Evolutionary conservation across 2,888 invertebrate species (phyloP).

Genomic region (Phengaris alcon): DNA sequence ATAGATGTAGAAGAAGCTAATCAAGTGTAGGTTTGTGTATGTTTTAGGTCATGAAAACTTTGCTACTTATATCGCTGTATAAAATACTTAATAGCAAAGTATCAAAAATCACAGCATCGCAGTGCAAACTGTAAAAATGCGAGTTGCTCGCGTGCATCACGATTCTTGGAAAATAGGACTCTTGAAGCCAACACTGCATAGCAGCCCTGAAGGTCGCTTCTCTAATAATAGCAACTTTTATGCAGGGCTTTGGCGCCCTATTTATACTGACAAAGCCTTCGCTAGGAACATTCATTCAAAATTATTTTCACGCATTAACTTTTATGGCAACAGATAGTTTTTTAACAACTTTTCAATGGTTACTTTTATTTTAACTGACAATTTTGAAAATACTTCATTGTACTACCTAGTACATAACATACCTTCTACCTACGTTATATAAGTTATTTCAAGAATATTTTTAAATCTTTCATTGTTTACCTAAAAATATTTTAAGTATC

Average conservation of each 20-base stretch:
- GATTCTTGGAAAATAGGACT: constrained; percentile 68
- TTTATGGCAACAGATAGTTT: background rate
- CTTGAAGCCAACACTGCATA: constrained; percentile 58
- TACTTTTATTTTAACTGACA: background rate
- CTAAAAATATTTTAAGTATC: too few species aligned
- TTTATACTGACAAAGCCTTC: constrained; percentile 30
- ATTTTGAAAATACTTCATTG: too few species aligned
- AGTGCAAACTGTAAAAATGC: constrained; percentile 52
- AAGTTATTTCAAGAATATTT: too few species aligned
- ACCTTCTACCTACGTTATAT: too few species aligned
- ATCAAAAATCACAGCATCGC: constrained; percentile 27
- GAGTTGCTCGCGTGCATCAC: constrained; percentile 58
- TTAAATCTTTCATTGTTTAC: too few species aligned
- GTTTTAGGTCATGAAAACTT: background rate
- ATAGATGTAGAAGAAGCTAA: too few species aligned
- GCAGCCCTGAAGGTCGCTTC: constrained; percentile 64
- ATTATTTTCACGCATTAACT: constrained; percentile 13
- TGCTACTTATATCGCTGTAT: background rate
- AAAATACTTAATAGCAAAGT: constrained; percentile 1
- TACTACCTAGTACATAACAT: too few species aligned
- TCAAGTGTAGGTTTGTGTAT: too few species aligned
- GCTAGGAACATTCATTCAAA: constrained; percentile 21
- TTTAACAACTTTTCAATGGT: background rate
- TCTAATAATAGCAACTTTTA: constrained; percentile 57
- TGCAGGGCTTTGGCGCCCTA: constrained; percentile 45